These are phyloP conservation scores for Aleiodes sp. DNA, from an alignment of 1,140 invertebrate genomes.

Conservation along the genomic window DNA sequence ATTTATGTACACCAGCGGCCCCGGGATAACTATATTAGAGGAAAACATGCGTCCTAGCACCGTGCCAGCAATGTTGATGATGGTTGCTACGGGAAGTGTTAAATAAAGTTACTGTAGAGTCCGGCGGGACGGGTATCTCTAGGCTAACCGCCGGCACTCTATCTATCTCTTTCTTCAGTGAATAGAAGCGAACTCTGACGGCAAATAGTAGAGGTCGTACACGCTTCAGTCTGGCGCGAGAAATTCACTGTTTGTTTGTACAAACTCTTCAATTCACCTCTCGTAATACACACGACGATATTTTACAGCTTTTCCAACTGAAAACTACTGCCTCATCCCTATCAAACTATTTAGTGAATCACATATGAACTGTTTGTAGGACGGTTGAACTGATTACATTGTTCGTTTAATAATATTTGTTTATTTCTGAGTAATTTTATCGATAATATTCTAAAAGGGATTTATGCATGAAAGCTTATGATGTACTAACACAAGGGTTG, in stretches of 20 bases:
- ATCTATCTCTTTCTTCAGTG: too few relatives aligned
- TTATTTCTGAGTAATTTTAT: too few relatives aligned
- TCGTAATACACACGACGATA: neutral
- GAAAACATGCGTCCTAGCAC: slow-evolving; percentile 16
- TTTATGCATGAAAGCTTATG: too few relatives aligned
- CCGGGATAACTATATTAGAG: slow-evolving; percentile 23
- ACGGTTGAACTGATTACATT: too few relatives aligned
- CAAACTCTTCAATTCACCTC: neutral
- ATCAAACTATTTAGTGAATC: too few relatives aligned
- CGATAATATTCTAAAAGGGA: too few relatives aligned
- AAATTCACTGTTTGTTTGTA: neutral
- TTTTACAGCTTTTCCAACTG: too few relatives aligned
- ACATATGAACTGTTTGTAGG: too few relatives aligned
- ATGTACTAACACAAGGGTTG: too few relatives aligned
- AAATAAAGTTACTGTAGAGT: slow-evolving; percentile 18
- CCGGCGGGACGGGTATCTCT: neutral
- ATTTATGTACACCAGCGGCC: slow-evolving; percentile 11
- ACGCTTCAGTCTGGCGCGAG: neutral
- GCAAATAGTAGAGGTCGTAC: neutral
- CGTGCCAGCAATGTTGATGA: slow-evolving; percentile 7
- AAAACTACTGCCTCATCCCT: too few relatives aligned
- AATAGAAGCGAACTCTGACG: slow-evolving; percentile 13
- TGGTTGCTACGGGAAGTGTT: slow-evolving; percentile 17
- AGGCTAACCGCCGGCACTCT: neutral
- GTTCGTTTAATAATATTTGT: too few relatives aligned